phyloP scores from a whole-genome alignment of 2,797 vertebrate genomes.

The Microctenopoma steveboyesi region DNA sequence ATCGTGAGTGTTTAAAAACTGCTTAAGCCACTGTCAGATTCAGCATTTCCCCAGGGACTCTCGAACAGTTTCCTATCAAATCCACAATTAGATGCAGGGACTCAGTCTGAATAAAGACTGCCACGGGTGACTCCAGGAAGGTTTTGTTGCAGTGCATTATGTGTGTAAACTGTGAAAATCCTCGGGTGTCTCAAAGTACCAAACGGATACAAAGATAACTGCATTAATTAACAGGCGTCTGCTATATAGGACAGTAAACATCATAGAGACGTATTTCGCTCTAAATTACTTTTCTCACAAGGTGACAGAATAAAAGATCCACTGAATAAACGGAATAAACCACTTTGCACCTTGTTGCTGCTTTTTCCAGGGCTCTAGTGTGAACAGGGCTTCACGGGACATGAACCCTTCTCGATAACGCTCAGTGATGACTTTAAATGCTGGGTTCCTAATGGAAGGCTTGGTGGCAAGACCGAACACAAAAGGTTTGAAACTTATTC shows the following conservation, averaged over 20 bases:
- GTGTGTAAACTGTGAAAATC: background rate
- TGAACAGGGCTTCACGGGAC: slow-evolving; percentile 70
- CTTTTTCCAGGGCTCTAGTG: slow-evolving; percentile 61
- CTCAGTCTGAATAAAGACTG: slow-evolving; percentile 10
- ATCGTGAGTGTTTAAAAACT: slow-evolving; percentile 33
- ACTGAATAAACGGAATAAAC: slow-evolving; percentile 64
- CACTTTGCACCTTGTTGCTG: slow-evolving; percentile 77
- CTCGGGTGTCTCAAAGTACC: background rate
- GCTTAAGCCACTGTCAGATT: slow-evolving; percentile 46
- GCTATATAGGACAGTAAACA: slow-evolving; percentile 10
- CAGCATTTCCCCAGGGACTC: slow-evolving; percentile 23
- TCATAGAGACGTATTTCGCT: slow-evolving; percentile 17
- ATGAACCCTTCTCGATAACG: slow-evolving; percentile 55
- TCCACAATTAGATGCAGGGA: slow-evolving; percentile 23
- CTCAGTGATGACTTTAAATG: slow-evolving; percentile 72
- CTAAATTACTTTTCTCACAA: slow-evolving; percentile 58
- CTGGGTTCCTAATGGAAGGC: slow-evolving; percentile 68
- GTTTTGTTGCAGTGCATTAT: background rate
- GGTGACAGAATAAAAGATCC: slow-evolving; percentile 61
- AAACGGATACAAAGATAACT: background rate
- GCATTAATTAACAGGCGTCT: slow-evolving; percentile 28
- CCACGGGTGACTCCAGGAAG: slow-evolving; percentile 18
- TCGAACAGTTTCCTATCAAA: slow-evolving; percentile 20
- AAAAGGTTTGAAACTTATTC: slow-evolving; percentile 5
- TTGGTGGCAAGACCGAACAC: slow-evolving; percentile 52